These are phyloP conservation scores for Drosophila atripex DNA, from an alignment of 2,888 invertebrate genomes.

Conservation along the genomic window DNA sequence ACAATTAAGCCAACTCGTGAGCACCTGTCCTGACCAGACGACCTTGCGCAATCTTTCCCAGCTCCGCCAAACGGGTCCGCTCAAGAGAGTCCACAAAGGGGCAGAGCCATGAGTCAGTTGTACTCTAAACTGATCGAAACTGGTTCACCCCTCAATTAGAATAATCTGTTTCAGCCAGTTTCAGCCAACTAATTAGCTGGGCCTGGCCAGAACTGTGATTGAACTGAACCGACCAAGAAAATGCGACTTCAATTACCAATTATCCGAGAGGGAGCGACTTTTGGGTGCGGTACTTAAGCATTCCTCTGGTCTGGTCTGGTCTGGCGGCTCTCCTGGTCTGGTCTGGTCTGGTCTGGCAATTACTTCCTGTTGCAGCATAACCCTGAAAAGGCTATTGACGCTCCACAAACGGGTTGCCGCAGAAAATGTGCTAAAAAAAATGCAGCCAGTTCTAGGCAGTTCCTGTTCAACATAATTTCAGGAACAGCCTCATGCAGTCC, in stretches of 20 bases:
- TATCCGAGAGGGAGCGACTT: constrained; percentile 1
- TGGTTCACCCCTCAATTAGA: constrained; percentile 74
- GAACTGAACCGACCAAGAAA: constrained; percentile 1
- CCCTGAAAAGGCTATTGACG: constrained; percentile 68
- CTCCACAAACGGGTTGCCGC: constrained; percentile 3
- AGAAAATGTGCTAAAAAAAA: constrained; percentile 11
- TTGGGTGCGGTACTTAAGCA: constrained; percentile 15
- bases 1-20: constrained; percentile 58
- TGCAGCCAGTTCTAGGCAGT: constrained; percentile 20
- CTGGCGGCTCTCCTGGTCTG: constrained; percentile 24
- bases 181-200: constrained; percentile 28
- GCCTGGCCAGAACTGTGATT: constrained; percentile 13
- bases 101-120: constrained; percentile 52
- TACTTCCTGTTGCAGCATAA: constrained; percentile 64
- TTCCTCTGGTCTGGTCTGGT: constrained; percentile 29
- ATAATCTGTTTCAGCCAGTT: constrained; percentile 46
- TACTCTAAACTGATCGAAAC: constrained; percentile 53
- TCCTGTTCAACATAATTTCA: not conserved
- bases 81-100: constrained; percentile 13
- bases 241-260: constrained; percentile 41
- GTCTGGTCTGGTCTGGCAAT: constrained; percentile 28
- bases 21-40: constrained; percentile 78
- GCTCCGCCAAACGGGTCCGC: constrained; percentile 60
- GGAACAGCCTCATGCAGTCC: not conserved
- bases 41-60: constrained; percentile 76